These are phyloP conservation scores for Gonioctena quinquepunctata DNA, from an alignment of 1,140 invertebrate species.

Conservation along the genomic window DNA sequence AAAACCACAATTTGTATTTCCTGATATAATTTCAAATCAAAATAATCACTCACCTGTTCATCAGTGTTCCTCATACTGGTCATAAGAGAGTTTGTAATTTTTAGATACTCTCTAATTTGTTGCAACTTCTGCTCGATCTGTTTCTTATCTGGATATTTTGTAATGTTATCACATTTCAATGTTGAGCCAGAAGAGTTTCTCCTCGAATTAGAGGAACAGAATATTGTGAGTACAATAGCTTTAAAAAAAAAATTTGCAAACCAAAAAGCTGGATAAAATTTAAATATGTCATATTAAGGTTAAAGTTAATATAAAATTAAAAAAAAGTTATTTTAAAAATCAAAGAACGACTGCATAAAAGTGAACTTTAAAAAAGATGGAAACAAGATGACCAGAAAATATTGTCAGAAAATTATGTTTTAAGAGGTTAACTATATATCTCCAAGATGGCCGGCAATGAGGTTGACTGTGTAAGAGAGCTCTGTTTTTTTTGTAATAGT, in stretches of 20 bases:
- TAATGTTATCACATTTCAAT: conserved; percentile 53
- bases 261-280: not conserved
- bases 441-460: too few relatives aligned
- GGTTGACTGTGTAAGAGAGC: too few relatives aligned
- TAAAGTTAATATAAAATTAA: not conserved
- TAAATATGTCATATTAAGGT: not conserved
- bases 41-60: conserved; percentile 54
- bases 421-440: too few relatives aligned
- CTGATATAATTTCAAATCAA: too few relatives aligned
- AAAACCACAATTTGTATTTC: too few relatives aligned
- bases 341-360: too few relatives aligned
- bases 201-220: conserved; percentile 43
- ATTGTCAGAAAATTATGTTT: too few relatives aligned
- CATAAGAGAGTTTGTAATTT: conserved; percentile 54
- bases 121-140: conserved; percentile 54
- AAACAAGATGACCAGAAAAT: too few relatives aligned
- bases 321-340: too few relatives aligned
- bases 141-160: conserved; percentile 54
- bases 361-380: too few relatives aligned
- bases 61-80: conserved; percentile 53
- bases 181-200: conserved; percentile 46
- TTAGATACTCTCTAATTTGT: conserved; percentile 56
- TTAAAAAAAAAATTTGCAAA: not conserved
- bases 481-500: too few relatives aligned
- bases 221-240: conserved; percentile 34